Evolutionary conservation across 1,140 invertebrate genomes (phyloP).

Genomic region (Drosophila micromelanica): DNA sequence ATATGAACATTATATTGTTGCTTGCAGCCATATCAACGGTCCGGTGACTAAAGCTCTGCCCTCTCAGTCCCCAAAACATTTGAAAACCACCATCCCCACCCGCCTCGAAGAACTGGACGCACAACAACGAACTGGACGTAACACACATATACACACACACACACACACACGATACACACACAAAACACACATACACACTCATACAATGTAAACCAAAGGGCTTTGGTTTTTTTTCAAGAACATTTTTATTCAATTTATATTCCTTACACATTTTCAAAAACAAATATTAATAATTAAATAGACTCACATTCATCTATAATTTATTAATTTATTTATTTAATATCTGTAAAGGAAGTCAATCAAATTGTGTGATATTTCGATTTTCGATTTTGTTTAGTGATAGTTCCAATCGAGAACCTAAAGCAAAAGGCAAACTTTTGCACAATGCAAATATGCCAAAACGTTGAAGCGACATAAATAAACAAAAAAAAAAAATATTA

Average conservation of each 20-base stretch:
- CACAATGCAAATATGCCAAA: constrained; percentile 46
- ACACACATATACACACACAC: constrained; percentile 33
- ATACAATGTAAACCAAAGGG: constrained; percentile 68
- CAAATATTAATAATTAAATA: constrained; percentile 4
- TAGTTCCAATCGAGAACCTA: constrained; percentile 57
- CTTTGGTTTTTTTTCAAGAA: constrained; percentile 50
- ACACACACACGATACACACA: constrained; percentile 28
- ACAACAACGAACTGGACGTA: constrained; percentile 42
- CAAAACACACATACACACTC: constrained; percentile 32
- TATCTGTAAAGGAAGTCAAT: constrained; percentile 27
- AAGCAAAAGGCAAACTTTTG: constrained; percentile 31
- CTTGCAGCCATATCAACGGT: constrained; percentile 84
- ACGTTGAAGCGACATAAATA: constrained; percentile 52
- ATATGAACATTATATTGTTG: constrained; percentile 66
- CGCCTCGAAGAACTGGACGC: constrained; percentile 45
- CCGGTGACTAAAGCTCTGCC: constrained; percentile 83
- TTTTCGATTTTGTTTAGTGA: constrained; percentile 57
- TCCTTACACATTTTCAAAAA: constrained; percentile 46
- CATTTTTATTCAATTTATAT: constrained; percentile 67
- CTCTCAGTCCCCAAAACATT: constrained; percentile 49
- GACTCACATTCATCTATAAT: constrained; percentile 37
- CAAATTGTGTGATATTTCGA: constrained; percentile 65
- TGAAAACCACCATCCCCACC: constrained; percentile 39
- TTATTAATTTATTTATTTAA: constrained; percentile 57
- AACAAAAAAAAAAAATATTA: constrained; percentile 25